Conservation (phyloP, 2,113 vertebrate species). For the Clarias macrocephalus region DNA sequence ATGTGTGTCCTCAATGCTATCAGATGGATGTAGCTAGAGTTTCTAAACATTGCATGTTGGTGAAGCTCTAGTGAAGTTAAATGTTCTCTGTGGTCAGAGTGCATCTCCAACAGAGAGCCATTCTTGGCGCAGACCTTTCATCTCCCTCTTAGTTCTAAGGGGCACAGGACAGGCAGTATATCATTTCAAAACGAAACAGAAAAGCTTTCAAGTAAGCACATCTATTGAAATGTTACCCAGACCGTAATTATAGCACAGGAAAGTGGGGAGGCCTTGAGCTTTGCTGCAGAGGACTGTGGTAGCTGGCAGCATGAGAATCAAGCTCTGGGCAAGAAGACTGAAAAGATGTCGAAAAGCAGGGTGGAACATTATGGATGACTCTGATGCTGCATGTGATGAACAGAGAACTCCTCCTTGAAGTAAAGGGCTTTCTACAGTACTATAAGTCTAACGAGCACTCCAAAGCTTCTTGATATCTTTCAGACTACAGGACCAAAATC, state of each 20-base stretch:
- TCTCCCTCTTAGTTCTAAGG: slow-evolving; percentile 57
- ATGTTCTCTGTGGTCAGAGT: slow-evolving; percentile 38
- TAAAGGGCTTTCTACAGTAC: background rate
- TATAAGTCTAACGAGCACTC: background rate
- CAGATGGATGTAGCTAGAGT: background rate
- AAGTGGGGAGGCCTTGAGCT: slow-evolving; percentile 54
- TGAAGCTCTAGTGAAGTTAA: slow-evolving; percentile 42
- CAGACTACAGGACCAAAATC: background rate
- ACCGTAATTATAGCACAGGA: slow-evolving; percentile 65
- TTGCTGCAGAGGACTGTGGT: slow-evolving; percentile 55
- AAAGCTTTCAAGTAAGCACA: slow-evolving; percentile 61
- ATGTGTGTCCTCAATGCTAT: background rate
- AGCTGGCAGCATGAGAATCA: slow-evolving; percentile 49
- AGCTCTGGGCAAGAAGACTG: slow-evolving; percentile 33
- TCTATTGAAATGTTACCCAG: slow-evolving; percentile 58
- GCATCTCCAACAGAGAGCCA: slow-evolving; percentile 46
- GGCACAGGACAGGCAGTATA: slow-evolving; percentile 59
- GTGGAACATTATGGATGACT: slow-evolving; percentile 13
- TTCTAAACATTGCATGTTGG: slow-evolving; percentile 19
- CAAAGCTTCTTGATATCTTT: background rate
- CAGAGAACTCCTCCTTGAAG: background rate
- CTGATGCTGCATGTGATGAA: background rate
- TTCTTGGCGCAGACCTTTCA: slow-evolving; percentile 59
- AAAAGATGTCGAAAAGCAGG: slow-evolving; percentile 33
- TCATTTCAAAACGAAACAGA: slow-evolving; percentile 64